Conservation (phyloP, 2,888 invertebrate species). For the Pseudococcus longispinus region DNA sequence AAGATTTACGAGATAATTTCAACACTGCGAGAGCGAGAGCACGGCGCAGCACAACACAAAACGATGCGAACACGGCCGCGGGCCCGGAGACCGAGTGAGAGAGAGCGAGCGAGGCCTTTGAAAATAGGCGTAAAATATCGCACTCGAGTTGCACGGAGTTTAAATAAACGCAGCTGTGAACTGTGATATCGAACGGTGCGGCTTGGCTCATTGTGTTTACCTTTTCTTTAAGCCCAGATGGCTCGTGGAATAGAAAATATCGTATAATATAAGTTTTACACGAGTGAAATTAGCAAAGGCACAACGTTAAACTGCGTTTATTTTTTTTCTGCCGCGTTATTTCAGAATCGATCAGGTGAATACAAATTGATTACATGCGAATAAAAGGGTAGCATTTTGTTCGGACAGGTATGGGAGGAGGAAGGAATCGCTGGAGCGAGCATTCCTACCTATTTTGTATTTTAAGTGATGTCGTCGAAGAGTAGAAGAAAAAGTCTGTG, state of each 20-base stretch:
- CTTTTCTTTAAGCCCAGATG: constrained; percentile 34
- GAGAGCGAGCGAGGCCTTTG: not conserved
- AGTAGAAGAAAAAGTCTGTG: not conserved
- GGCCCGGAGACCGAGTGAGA: not conserved
- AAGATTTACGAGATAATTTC: constrained; percentile 37
- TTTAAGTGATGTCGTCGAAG: constrained; percentile 1
- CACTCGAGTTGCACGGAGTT: constrained; percentile 29
- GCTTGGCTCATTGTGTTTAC: not conserved
- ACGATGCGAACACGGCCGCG: too few relatives aligned
- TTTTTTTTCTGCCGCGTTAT: constrained; percentile 14
- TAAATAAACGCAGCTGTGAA: constrained; percentile 14
- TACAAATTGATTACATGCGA: constrained; percentile 56
- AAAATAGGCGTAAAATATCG: constrained; percentile 42
- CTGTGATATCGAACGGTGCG: constrained; percentile 21
- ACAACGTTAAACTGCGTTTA: not conserved
- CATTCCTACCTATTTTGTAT: constrained; percentile 32
- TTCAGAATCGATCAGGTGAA: constrained; percentile 54
- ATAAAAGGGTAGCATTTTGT: constrained; percentile 41
- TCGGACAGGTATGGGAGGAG: not conserved
- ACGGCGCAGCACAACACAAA: too few relatives aligned
- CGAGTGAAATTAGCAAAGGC: constrained; percentile 33
- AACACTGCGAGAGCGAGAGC: not conserved
- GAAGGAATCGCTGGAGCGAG: not conserved
- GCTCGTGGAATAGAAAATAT: constrained; percentile 46
- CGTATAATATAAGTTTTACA: not conserved